Percentiles rank a stretch among this genome's conserved stretches.
Evolutionary conservation across 2,888 invertebrate species (phyloP).

Genomic region (Andrena minutula): DNA sequence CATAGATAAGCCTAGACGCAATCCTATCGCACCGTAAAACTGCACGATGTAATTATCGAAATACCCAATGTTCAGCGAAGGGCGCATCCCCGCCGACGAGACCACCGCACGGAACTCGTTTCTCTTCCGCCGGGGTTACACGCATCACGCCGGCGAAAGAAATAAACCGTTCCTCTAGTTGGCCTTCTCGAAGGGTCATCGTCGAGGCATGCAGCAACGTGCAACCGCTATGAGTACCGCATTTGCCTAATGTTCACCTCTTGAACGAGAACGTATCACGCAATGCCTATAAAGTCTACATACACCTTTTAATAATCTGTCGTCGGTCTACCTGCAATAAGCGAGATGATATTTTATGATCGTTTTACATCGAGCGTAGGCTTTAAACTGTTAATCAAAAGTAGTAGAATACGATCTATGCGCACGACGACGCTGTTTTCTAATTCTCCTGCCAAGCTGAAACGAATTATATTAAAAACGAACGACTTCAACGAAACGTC

Average conservation of each 20-base stretch:
- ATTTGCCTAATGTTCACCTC: slow-evolving; percentile 58
- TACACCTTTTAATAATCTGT: slow-evolving; percentile 47
- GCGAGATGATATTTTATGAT: slow-evolving; percentile 70
- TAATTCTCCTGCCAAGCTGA: slow-evolving; percentile 53
- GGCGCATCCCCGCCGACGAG: slow-evolving; percentile 23
- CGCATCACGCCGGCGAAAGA: slow-evolving; percentile 7
- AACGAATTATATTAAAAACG: slow-evolving; percentile 47
- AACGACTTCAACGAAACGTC: slow-evolving; percentile 32
- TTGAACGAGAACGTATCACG: slow-evolving; percentile 54
- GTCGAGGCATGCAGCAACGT: slow-evolving; percentile 22
- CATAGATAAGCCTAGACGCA: slow-evolving; percentile 25
- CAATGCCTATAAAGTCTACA: slow-evolving; percentile 55
- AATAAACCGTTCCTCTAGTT: slow-evolving; percentile 41
- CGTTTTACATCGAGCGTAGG: slow-evolving; percentile 66
- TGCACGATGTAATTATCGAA: slow-evolving; percentile 49
- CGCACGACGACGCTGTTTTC: slow-evolving; percentile 50
- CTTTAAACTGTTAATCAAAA: slow-evolving; percentile 48
- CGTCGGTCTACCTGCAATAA: slow-evolving; percentile 47
- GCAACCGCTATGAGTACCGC: slow-evolving; percentile 41
- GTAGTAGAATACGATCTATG: slow-evolving; percentile 3
- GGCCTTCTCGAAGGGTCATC: slow-evolving; percentile 27
- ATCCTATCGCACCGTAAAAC: slow-evolving; percentile 11
- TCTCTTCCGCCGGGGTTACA: not conserved
- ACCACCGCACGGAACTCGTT: slow-evolving; percentile 15
- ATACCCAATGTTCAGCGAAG: slow-evolving; percentile 34